Percentiles rank a stretch among this genome's conserved stretches.
phyloP scores from a whole-genome alignment of 2,888 invertebrate species.

The Melanchra persicariae region DNA sequence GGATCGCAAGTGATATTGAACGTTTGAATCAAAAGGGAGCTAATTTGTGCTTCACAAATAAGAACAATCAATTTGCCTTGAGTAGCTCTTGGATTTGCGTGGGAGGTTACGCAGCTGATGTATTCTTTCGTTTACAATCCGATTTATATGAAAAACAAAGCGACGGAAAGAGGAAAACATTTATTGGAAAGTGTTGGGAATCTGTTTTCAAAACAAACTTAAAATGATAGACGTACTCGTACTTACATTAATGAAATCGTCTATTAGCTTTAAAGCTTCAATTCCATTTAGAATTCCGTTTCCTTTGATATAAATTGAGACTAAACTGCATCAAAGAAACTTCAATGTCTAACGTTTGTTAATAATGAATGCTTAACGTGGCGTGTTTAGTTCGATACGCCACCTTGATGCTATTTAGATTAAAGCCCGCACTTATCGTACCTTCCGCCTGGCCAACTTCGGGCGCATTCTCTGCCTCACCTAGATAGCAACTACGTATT shows the following conservation, averaged over 20 bases:
- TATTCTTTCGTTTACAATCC: constrained; percentile 34
- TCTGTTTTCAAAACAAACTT: constrained; percentile 2
- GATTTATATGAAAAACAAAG: constrained; percentile 28
- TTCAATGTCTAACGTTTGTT: constrained; percentile 59
- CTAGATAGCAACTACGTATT: constrained; percentile 66
- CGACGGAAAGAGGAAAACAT: constrained; percentile 3
- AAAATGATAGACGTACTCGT: neutral
- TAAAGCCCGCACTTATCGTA: constrained; percentile 86
- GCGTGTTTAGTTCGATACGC: constrained; percentile 72
- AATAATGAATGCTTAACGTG: constrained; percentile 69
- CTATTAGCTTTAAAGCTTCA: constrained; percentile 25
- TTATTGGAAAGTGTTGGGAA: constrained; percentile 13
- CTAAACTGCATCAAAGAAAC: constrained; percentile 54
- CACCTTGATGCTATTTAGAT: constrained; percentile 87
- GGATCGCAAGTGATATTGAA: constrained; percentile 19
- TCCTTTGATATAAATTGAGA: constrained; percentile 46
- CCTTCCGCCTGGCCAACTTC: constrained; percentile 83
- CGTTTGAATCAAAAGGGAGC: constrained; percentile 22
- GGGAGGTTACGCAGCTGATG: constrained; percentile 31
- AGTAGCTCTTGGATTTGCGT: constrained; percentile 33
- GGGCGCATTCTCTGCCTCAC: constrained; percentile 77
- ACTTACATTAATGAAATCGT: constrained; percentile 8
- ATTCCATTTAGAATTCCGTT: constrained; percentile 24
- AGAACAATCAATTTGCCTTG: constrained; percentile 31
- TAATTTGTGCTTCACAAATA: constrained; percentile 47